These are phyloP conservation scores for Drosophila nr. medialis DNA, from an alignment of 2,888 invertebrate species.

Conservation along the genomic window DNA sequence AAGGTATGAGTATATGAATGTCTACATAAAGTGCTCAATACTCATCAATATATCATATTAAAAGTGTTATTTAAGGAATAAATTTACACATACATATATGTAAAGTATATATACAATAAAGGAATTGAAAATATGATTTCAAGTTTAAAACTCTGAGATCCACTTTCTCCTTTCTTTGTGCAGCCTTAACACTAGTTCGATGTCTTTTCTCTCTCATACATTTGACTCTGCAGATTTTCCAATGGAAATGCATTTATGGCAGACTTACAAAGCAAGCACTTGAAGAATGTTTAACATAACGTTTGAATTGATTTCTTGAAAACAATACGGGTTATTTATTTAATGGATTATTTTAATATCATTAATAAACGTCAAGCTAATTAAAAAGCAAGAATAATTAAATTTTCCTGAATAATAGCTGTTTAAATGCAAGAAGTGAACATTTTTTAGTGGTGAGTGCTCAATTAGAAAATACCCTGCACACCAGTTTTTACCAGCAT, in stretches of 20 bases:
- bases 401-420: background rate
- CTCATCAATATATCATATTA: background rate
- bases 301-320: background rate
- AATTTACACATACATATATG: background rate
- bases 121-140: background rate
- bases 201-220: rapidly evolving
- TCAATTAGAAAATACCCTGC: background rate
- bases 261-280: background rate
- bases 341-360: slow-evolving; percentile 4
- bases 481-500: background rate
- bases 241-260: background rate
- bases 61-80: background rate
- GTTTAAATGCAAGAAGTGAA: background rate
- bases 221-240: background rate
- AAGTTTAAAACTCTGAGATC: background rate
- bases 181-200: background rate
- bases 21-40: no score
- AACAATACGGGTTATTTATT: background rate
- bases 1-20: background rate
- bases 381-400: slow-evolving; percentile 12
- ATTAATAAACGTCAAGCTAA: slow-evolving; percentile 4
- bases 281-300: background rate
- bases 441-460: no score
- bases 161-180: no score
- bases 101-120: background rate